Evolutionary conservation across 2,888 invertebrate species (phyloP), one percentile per base, ranked within the genome.

Genomic region (Antheraea assamensis): DNA sequence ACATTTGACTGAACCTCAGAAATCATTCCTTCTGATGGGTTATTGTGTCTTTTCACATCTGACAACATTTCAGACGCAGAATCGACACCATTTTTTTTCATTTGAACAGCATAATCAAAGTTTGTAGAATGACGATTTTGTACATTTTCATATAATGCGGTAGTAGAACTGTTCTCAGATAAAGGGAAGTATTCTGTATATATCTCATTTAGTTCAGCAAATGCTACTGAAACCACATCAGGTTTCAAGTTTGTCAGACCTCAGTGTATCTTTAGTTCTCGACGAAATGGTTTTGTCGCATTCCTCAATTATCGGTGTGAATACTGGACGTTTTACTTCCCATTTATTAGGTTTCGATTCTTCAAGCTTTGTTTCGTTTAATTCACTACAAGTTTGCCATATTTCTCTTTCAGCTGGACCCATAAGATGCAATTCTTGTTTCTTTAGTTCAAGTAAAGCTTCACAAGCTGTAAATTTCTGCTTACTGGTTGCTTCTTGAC

Each of bases 1-100:
- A 87, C 91, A 88, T 87, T 90, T 87, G 88, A 80, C 94, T 95
- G 95, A 95, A 95, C 91, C 92, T 93, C 93, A 92, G 94, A 95
- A 95, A 94, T 94, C 94, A 83, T 85, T 85, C 92, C 92, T 90
- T 92, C 92, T 83, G 85, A 79, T 84, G 84, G 76, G 76, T 81
- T 83, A 79, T 83, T 82, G 83, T 90, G 91, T 95, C 93, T 93
- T 82, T 91, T 95, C 95, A 94, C 95, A 92, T 95, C 95, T 95
- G 93, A 81, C 83, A 78, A 76, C 74, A 73, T 75, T 81, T 88
- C 94, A 95, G 95, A 95, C 76, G 95, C 95, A 80, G 95, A 95
- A 92, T 93, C 85, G 95, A 95, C 94, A 90, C 83, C 80, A 72
- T 75, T 80, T 72, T 88, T 81, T 75, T 86, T 83, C 70, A 76